Evolutionary conservation across 2,797 vertebrate species (phyloP).

Genomic region (Micropoecilia bifurca): DNA sequence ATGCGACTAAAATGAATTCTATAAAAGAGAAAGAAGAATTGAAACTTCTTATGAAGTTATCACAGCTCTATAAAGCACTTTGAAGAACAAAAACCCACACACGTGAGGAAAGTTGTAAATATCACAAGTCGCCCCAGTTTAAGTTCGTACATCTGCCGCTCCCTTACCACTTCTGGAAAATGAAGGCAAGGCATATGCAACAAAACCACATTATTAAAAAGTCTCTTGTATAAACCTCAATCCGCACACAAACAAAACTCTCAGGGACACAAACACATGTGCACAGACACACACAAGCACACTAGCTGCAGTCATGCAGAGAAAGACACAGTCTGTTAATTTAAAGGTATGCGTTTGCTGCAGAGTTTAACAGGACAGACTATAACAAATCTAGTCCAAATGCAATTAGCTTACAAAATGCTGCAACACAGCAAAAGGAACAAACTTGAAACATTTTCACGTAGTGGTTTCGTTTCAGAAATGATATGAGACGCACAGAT

Average conservation of each 20-base stretch:
- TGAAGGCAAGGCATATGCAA: constrained; percentile 17
- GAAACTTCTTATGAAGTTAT: constrained; percentile 23
- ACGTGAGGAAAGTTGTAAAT: constrained; percentile 17
- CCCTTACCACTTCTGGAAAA: constrained; percentile 18
- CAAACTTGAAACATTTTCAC: not conserved
- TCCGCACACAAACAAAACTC: constrained; percentile 24
- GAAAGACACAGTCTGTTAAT: constrained; percentile 40
- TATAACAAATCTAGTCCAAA: constrained; percentile 5
- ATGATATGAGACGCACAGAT: not conserved
- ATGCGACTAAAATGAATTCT: constrained; percentile 19
- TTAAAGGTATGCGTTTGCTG: constrained; percentile 18
- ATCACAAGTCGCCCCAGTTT: constrained; percentile 4
- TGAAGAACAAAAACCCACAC: not conserved
- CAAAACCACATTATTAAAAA: constrained; percentile 48
- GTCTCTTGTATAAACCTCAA: constrained; percentile 7
- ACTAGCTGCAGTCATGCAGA: constrained; percentile 40
- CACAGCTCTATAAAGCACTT: constrained; percentile 36
- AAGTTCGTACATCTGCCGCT: constrained; percentile 1
- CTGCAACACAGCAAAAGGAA: not conserved
- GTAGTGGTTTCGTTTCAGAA: not conserved
- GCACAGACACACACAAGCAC: constrained; percentile 4
- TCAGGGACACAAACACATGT: constrained; percentile 18
- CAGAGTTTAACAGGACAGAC: constrained; percentile 20
- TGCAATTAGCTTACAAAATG: constrained; percentile 4
- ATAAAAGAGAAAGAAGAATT: constrained; percentile 16